Base-by-base conservation (phyloP, 37 sponge, comb jelly and placozoan genomes). In the Axinella damicornis region DNA sequence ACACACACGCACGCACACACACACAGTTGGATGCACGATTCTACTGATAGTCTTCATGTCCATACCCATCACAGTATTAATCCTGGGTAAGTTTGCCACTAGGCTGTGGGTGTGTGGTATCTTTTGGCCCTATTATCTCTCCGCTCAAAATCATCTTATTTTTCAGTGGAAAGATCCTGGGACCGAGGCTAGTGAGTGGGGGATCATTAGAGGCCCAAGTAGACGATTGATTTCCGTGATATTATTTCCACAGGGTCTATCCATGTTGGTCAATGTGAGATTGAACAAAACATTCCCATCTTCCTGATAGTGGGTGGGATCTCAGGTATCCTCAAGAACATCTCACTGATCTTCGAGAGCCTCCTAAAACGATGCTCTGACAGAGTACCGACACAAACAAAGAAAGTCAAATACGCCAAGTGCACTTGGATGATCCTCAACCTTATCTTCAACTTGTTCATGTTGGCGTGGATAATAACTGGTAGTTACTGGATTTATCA, bases 401-500 rank as follows among this genome's bases (percentile, higher is more conserved):
- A 24, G 1, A 1, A 61, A 41, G 15, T 46, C 69, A 20, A 32
- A 14, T 66, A 66, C 78, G 27, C 71, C 30, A 66, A 80, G 25
- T 53, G 56, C 33, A 34, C 35, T 2, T 91, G 91, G 91, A 81
- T 73, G 17, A 22, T 60, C 12, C 35, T 77, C 38, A 86, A 86
- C 53, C 57, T 82, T 33, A 24, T 86, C 22, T 91, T 86, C 65
- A 85, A 85, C 70, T 37, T 91, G 32, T 74, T 91, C 66, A 40
- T 86, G 76, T 62, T 91, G 30, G 91, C 54, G 0, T 91, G 87
- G 82, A 46, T 82, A 18, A 70, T 91, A 28, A 73, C 83, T 0
- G 87, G 91, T 9, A 91, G 87, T 65, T 91, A 86, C 72, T 91
- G 86, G 87, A 53, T 91, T 18, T 91, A 81, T 67, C 76, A 67